Evolutionary conservation across 2,113 vertebrate species (phyloP), one percentile per base, ranked within the genome.

Genomic region (Heliornis fulica): DNA sequence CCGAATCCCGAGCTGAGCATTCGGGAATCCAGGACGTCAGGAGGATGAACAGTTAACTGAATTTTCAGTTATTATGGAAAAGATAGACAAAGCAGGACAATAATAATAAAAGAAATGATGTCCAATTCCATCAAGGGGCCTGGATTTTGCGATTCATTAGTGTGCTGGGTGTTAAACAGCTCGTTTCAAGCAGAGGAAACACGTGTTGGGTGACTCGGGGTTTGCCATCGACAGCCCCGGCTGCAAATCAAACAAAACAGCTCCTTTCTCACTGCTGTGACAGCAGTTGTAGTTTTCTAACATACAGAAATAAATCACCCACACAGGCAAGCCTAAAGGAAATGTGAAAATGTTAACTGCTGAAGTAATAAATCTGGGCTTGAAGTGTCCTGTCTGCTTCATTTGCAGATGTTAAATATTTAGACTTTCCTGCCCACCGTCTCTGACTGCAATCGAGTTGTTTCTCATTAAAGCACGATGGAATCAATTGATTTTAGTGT

Each of bases 21-120:
- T 1, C 29, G 12, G 31, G 45, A 71, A 36, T 54, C 10, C 23
- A 57, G 65, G 21, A 40, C 38, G 26, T 51, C 0, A 0, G 46
- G 21, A n/a, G 22, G 1, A 31, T 5, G 51, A 69, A 79, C 45
- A 36, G 34, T 5, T 26, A 86, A 53, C 21, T 72, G 38, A 4
- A 8, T 29, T 54, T 46, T 28, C 50, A 93, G 45, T 65, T 60
- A 32, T 31, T 72, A 23, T 2, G 11, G 32, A n/a, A 74, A 38
- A 63, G 7, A 78, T 0, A 14, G 13, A 28, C 28, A 66, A 71
- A 51, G 56, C 34, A 71, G n/a, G 16, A 50, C 41, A 57, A 71
- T 57, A 14, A 28, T 12, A 71, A 43, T 38, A 32, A 65, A 7
- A n/a, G n/a, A 46, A 23, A 11, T 5, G 22, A 31, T 0, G 5